A percentile compares a stretch with the other conserved stretches of the same genome.
These are phyloP conservation scores for Hetaerina americana DNA, from an alignment of 1,140 invertebrate species.

Conservation along the genomic window DNA sequence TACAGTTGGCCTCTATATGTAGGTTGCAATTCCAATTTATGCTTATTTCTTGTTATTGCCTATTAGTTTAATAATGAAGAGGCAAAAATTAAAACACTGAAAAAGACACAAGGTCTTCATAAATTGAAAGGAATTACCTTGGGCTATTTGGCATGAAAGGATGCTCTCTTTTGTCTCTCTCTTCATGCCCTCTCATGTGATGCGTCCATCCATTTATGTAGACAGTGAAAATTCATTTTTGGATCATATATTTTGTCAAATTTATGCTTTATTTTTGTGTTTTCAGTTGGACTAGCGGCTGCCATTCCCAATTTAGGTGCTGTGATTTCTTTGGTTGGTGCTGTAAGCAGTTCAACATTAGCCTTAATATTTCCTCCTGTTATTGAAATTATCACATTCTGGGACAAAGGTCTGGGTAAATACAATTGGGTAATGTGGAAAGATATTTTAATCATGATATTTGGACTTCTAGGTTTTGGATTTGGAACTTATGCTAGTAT, in stretches of 20 bases:
- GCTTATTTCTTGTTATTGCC: no score
- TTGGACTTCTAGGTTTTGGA: conserved; percentile 60
- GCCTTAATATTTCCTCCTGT: conserved; percentile 84
- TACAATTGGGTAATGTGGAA: conserved; percentile 52
- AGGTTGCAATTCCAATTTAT: no score
- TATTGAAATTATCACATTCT: conserved; percentile 75
- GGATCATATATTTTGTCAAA: conserved; percentile 5
- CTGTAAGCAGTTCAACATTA: conserved; percentile 74
- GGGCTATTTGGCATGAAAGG: no score
- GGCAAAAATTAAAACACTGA: no score
- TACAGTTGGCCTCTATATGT: no score
- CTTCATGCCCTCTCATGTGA: not conserved
- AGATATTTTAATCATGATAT: conserved; percentile 52
- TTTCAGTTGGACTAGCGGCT: conserved; percentile 65
- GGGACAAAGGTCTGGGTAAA: conserved; percentile 46
- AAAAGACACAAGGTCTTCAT: no score
- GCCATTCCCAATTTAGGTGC: conserved; percentile 75
- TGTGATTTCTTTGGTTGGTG: conserved; percentile 82
- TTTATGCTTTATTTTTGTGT: conserved; percentile 18
- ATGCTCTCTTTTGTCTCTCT: no score
- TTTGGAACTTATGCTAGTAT: conserved; percentile 69
- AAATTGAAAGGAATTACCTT: no score
- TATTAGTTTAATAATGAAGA: no score
- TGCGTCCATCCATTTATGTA: not conserved
- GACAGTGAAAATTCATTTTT: not conserved